A percentile compares a stretch with the other conserved stretches of the same genome.
Conservation (phyloP, 2,113 vertebrate species). For the Leptodactylus fuscus region DNA sequence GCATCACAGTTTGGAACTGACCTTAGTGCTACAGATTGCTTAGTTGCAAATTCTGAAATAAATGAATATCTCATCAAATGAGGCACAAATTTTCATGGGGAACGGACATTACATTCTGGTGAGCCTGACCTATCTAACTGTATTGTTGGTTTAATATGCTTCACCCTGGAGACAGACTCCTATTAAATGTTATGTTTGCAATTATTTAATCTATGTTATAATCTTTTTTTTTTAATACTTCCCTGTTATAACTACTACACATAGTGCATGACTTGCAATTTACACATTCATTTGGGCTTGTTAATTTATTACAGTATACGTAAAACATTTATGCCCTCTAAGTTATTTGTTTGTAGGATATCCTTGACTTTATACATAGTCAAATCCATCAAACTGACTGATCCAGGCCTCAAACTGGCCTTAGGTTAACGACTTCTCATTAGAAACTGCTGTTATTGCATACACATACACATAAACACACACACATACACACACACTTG, state of each 20-base stretch:
- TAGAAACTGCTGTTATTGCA: constrained; percentile 21
- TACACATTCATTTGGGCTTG: background rate
- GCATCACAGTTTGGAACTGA: too few species aligned
- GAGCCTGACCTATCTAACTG: too few species aligned
- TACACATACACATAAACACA: background rate
- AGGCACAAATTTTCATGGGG: too few species aligned
- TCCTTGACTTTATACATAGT: constrained; percentile 4
- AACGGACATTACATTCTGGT: too few species aligned
- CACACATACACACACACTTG: background rate
- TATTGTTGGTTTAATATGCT: too few species aligned
- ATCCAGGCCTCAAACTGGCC: constrained; percentile 25
- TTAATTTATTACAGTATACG: background rate
- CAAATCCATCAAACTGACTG: constrained; percentile 45
- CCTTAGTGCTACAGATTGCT: too few species aligned
- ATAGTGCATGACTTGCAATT: background rate
- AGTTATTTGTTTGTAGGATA: constrained; percentile 7
- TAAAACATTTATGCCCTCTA: background rate
- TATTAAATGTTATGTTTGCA: too few species aligned
- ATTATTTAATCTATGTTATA: too few species aligned
- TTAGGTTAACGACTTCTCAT: constrained; percentile 34
- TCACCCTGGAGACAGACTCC: too few species aligned
- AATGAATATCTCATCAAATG: too few species aligned
- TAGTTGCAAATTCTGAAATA: too few species aligned
- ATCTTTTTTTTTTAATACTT: background rate
- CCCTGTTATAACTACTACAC: background rate